These are phyloP conservation scores for Menura novaehollandiae DNA, from an alignment of 2,113 vertebrate genomes.

Conservation along the genomic window DNA sequence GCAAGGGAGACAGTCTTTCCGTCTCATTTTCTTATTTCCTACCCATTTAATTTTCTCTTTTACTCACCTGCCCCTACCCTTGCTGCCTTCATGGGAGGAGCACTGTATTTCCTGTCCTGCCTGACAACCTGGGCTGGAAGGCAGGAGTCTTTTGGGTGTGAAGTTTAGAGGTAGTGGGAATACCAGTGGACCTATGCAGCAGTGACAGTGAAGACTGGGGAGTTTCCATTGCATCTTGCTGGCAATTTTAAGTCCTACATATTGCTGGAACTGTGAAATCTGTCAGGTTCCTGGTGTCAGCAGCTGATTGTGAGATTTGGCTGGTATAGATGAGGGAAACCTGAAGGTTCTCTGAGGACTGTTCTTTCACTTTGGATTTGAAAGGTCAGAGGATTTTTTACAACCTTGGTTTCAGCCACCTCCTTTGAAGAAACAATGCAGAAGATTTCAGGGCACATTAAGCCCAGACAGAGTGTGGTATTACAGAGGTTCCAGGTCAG, in stretches of 20 bases:
- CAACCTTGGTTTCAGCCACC: not conserved
- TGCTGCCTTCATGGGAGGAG: not conserved
- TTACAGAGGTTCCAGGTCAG: constrained; percentile 24
- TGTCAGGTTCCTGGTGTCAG: not conserved
- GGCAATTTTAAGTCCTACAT: not conserved
- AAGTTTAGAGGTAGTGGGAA: not conserved
- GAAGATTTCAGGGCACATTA: constrained; percentile 5
- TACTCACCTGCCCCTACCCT: not conserved
- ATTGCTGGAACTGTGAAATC: not conserved
- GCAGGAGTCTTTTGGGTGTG: not conserved
- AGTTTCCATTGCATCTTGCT: not conserved
- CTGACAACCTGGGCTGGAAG: not conserved
- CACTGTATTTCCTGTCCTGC: not conserved
- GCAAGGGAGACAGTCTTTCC: not conserved
- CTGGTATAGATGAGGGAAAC: not conserved
- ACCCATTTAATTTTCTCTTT: not conserved
- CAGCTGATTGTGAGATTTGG: not conserved
- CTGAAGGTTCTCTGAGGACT: not conserved
- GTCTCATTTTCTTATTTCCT: not conserved
- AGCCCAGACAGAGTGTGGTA: not conserved
- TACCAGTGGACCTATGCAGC: not conserved
- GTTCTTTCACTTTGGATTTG: not conserved
- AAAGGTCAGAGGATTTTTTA: not conserved
- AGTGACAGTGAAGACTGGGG: not conserved
- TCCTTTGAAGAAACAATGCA: constrained; percentile 10